These are phyloP conservation scores for Bucco capensis DNA, from an alignment of 2,113 vertebrate genomes.

Conservation along the genomic window DNA sequence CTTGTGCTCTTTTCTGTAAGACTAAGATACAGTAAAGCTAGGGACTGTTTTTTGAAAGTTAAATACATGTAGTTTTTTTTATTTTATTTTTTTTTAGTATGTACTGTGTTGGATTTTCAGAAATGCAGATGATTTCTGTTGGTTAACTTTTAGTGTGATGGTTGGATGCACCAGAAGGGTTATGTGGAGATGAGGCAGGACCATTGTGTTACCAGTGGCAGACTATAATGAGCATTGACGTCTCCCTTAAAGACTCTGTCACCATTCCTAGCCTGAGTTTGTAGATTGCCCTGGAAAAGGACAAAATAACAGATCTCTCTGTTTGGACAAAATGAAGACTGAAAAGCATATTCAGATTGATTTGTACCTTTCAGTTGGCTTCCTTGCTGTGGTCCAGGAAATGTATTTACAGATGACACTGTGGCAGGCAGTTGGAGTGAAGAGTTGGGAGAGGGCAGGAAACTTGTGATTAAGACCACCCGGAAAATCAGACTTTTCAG, in stretches of 20 bases:
- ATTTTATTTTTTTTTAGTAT: background rate
- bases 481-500: background rate
- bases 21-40: background rate
- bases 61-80: background rate
- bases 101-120: background rate
- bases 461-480: background rate
- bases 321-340: background rate
- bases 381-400: background rate
- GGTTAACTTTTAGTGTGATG: background rate
- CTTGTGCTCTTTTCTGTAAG: background rate
- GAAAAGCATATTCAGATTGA: background rate
- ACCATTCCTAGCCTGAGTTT: background rate
- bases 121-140: background rate
- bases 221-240: rapidly evolving
- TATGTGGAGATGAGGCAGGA: background rate
- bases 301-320: background rate
- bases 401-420: rapidly evolving
- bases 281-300: background rate
- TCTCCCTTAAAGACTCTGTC: background rate
- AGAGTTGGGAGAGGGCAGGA: background rate
- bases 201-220: rapidly evolving
- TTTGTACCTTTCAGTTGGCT: background rate
- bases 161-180: background rate
- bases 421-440: rapidly evolving
- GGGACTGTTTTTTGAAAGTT: background rate